phyloP scores from a whole-genome alignment of 2,797 vertebrate species.

The Sciaenops ocellatus region DNA sequence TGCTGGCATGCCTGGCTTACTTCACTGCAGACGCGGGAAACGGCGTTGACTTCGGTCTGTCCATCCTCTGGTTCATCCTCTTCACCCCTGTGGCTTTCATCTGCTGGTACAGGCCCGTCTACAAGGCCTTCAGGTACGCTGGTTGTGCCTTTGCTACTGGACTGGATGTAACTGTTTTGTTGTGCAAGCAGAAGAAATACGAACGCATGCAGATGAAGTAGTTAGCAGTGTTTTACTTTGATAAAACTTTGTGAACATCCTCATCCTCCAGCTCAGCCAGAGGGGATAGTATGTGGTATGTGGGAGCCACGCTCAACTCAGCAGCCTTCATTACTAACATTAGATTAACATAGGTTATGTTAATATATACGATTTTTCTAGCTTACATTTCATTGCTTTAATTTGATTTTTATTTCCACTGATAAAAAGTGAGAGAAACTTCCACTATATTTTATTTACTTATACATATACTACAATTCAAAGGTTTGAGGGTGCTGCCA shows the following conservation, averaged over 20 bases:
- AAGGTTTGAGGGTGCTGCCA: no score
- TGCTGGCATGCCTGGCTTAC: slow-evolving; percentile 94
- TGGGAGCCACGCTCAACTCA: not conserved
- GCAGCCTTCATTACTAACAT: not conserved
- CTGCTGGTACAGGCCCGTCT: slow-evolving; percentile 98
- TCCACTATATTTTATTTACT: not conserved
- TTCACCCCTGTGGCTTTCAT: slow-evolving; percentile 97
- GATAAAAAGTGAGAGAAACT: not conserved
- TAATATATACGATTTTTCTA: not conserved
- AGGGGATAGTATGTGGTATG: not conserved
- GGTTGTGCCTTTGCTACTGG: not conserved
- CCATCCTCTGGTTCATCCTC: slow-evolving; percentile 96
- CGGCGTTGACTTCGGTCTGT: slow-evolving; percentile 95
- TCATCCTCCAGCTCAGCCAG: slow-evolving; percentile 5
- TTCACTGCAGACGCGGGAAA: slow-evolving; percentile 79
- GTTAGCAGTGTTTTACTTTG: not conserved
- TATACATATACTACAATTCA: no score
- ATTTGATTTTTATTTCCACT: not conserved
- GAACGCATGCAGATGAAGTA: not conserved
- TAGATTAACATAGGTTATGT: no score
- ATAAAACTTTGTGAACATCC: not conserved
- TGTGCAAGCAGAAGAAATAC: not conserved
- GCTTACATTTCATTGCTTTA: not conserved
- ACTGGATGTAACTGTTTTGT: not conserved
- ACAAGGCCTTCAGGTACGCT: slow-evolving; percentile 96